Base-by-base conservation (phyloP, 2,888 invertebrate genomes). In the Eustalomyia histrio region DNA sequence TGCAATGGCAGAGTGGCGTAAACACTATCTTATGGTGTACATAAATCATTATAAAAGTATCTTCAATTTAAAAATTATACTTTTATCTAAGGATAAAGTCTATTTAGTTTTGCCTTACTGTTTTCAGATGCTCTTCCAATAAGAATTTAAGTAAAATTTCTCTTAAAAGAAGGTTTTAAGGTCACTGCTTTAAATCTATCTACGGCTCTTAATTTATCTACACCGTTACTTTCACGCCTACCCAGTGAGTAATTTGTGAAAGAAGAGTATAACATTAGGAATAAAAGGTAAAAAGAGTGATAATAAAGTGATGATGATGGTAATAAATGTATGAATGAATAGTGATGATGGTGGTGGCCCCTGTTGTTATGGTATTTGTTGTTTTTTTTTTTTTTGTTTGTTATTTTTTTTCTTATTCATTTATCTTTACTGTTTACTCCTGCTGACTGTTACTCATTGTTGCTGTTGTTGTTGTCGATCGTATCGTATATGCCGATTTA, bases 181-280 rank as follows among this genome's bases (percentile, higher is more conserved):
- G 21, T 35, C 65, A 75, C 33, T 74, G 35, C 1, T 24, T 17
- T 10, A 53, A 43, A 7, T 6, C 1, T 29, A 29, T 3, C 2
- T 24, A n/a, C 4, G n/a, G 43, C 18, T 39, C 17, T 47, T 33
- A 1, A 14, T 55, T 9, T 43, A 63, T 43, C 78, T 74, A 81
- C n/a, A n/a, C 78, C 81, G 81, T 78, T 81, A 78, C 57, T 71
- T 71, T 74, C 74, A 81, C 81, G 78, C 81, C 81, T 81, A 81
- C 81, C 74, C 57, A 57, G 18, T 58, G 35, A 24, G n/a, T 64
- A 63, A 73, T 68, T 76, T 55, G 61, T 63, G 80, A 18, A 47
- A 78, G 74, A 81, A 81, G 74, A 81, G 81, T 52, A 71, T 81
- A 76, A 81, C 78, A 78, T 74, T 65, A 74, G 76, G 35, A 39